phyloP scores from a whole-genome alignment of 2,797 vertebrate species.

The Ctenopoma kingsleyae region DNA sequence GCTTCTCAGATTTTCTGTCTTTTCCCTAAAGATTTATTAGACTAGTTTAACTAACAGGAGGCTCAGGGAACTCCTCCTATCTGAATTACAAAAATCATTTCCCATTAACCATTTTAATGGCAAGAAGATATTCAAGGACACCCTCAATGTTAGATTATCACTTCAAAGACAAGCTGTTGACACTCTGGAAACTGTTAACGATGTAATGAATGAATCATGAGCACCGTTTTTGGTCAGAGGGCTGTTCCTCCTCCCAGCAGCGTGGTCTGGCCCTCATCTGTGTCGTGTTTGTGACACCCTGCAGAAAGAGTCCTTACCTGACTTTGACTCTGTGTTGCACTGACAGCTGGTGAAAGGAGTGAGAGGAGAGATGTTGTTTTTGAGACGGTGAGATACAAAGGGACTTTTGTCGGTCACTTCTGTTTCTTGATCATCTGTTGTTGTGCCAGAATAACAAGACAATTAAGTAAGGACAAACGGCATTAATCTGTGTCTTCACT shows the following conservation, averaged over 20 bases:
- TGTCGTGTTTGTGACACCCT: conserved; percentile 54
- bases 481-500: conserved; percentile 64
- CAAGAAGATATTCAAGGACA: conserved; percentile 82
- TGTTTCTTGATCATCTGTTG: conserved; percentile 58
- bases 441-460: conserved; percentile 62
- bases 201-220: conserved; percentile 85
- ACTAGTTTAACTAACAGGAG: conserved; percentile 81
- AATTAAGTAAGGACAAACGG: conserved; percentile 67
- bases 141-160: conserved; percentile 85
- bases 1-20: conserved; percentile 51
- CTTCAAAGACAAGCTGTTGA: conserved; percentile 87
- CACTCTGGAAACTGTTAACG: conserved; percentile 80
- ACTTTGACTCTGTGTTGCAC: conserved; percentile 49
- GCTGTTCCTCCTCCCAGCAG: conserved; percentile 59
- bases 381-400: conserved; percentile 56
- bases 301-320: conserved; percentile 63
- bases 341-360: conserved; percentile 56
- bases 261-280: conserved; percentile 53
- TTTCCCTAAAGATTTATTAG: conserved; percentile 78
- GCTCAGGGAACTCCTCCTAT: conserved; percentile 77
- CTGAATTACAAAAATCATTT: conserved; percentile 83
- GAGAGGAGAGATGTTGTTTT: conserved; percentile 43
- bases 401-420: conserved; percentile 68
- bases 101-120: conserved; percentile 85
- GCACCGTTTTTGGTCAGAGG: conserved; percentile 73